Evolutionary conservation across 2,797 vertebrate species (phyloP).

Genomic region (Cyclopterus lumpus): DNA sequence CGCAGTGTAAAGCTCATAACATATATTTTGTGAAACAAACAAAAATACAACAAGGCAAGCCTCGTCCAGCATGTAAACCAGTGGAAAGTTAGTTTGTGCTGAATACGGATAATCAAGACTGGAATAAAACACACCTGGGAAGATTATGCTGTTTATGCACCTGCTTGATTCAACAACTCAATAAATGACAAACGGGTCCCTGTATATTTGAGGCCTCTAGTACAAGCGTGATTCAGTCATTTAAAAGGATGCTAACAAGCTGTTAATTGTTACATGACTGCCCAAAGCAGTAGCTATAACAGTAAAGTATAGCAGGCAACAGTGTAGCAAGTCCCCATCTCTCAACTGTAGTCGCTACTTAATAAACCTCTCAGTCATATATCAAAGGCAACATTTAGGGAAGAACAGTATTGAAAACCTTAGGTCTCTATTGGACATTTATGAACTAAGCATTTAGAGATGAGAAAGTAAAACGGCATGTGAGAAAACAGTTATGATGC

Average conservation of each 20-base stretch:
- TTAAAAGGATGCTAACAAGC: background rate
- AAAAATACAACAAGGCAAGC: background rate
- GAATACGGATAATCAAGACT: background rate
- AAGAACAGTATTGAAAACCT: background rate
- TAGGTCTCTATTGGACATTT: too few relatives aligned
- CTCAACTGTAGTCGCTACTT: too few relatives aligned
- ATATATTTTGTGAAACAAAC: background rate
- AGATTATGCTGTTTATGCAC: constrained; percentile 2
- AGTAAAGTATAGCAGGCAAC: background rate
- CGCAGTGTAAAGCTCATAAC: background rate
- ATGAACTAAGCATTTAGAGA: too few relatives aligned
- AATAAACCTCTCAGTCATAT: background rate
- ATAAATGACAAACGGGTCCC: background rate
- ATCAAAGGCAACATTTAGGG: background rate
- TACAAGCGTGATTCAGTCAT: background rate
- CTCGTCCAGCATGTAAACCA: background rate
- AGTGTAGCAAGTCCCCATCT: background rate
- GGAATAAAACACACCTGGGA: background rate
- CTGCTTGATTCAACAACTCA: background rate
- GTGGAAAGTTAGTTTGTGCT: background rate
- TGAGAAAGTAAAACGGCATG: too few relatives aligned
- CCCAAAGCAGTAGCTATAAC: background rate
- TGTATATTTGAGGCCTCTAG: background rate
- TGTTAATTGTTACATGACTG: background rate
- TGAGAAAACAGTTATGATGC: too few relatives aligned